Evolutionary conservation across 1,140 invertebrate genomes (phyloP), one percentile per base, ranked within the genome.

Genomic region (Dufourea novaeangliae): DNA sequence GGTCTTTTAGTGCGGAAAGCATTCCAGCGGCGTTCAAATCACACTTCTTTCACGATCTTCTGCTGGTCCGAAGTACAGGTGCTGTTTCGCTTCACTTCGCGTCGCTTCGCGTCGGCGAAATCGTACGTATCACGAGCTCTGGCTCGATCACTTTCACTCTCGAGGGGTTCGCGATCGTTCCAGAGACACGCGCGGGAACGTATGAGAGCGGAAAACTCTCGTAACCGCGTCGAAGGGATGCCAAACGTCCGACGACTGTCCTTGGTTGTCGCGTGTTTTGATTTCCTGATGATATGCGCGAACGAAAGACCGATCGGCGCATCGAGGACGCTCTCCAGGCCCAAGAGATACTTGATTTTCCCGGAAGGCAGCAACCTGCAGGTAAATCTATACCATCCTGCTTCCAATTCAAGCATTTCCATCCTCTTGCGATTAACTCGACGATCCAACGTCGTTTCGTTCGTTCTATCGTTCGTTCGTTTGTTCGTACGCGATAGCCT

Each of bases 321-420:
- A n/a, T 57, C 67, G 11, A 90, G 80, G 66, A 78, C 80, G 5
- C 61, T 91, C 32, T 91, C 89, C 12, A 84, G 91, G 54, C 87
- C 83, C 57, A 92, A 92, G 75, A 88, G 91, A 52, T 91, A 92
- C 74, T 79, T 92, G 82, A 88, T 89, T 74, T 92, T 92, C 82
- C 91, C 91, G 6, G 83, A 90, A 69, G 91, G 91, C 39, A 91
- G 91, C 68, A 91, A 91, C 69, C 56, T 92, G 14, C 90, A 92
- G 89, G 91, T 92, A 86, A 85, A 69, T 4, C 25, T 14, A 29
- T 2, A 14, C 44, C 10, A 2, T 39, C 12, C 29, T 62, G 59
- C 20, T 39, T 10, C n/a, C n/a, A n/a, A n/a, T n/a, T n/a, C n/a
- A n/a, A n/a, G 46, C 20, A 7, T n/a, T 7, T 50, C 46, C 6